Evolutionary conservation across 2,888 invertebrate species (phyloP), one percentile per base, ranked within the genome.

Genomic region (Eurois occulta): DNA sequence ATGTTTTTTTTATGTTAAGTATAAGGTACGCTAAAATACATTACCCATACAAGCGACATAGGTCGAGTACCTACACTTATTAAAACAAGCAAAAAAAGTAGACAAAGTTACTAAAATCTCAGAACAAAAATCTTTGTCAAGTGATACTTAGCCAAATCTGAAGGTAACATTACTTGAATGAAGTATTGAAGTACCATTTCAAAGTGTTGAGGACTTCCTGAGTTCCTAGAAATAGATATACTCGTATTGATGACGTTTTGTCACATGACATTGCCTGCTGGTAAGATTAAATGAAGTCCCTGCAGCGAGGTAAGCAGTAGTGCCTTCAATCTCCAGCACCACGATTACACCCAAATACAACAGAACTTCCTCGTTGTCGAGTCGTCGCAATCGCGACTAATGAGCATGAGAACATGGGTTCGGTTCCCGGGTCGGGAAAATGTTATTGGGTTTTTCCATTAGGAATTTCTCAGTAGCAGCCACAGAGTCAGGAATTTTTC

Each of bases 121-220:
- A 32, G 58, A 41, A 38, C n/a, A 71, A 71, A 71, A 65, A 65
- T 4, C 21, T 21, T 28, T 6, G 13, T 21, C 4, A 21, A 60
- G 32, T 32, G 0, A n/a, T 16, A 32, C 65, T 71, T 71, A 43
- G 32, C 43, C 32, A 43, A 71, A 65, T 43, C 11, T 68, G n/a
- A 46, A 46, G 68, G n/a, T 46, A 13, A 68, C n/a, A 35, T 16
- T 46, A 68, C 35, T 72, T 68, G 35, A 46, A 21, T 68, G n/a
- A 28, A 72, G 69, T 68, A 72, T 21, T 68, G n/a, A 28, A 72
- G 69, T 68, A 72, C n/a, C 24, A 11, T 28, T 38, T 69, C 8
- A 10, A 28, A 69, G 16, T 35, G 8, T 38, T 46, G n/a, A 68
- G 35, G n/a, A 46, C 72, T 69, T 68, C 46, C n/a, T 68, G 16